A percentile compares a stretch with the other conserved stretches of the same genome.
phyloP scores from a whole-genome alignment of 2,888 invertebrate species.

The Baronia brevicornis region DNA sequence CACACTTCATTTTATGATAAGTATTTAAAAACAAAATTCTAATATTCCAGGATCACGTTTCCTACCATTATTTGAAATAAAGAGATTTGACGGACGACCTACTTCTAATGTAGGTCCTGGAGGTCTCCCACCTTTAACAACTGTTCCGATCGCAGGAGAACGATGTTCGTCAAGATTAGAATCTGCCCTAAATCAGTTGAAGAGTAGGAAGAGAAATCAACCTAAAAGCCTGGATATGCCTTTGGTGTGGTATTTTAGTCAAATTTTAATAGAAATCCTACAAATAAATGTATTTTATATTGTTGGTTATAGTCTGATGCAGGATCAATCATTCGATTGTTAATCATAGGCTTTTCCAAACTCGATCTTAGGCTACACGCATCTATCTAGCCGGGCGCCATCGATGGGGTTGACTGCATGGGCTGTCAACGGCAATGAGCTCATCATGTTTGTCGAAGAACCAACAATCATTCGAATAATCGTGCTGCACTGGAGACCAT shows the following conservation, averaged over 20 bases:
- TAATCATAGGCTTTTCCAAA: too few species aligned
- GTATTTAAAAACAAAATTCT: conserved; percentile 1
- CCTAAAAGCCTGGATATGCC: conserved; percentile 63
- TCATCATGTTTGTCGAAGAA: too few species aligned
- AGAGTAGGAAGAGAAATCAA: conserved; percentile 73
- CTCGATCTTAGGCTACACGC: too few species aligned
- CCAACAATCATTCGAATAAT: too few species aligned
- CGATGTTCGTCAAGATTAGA: conserved; percentile 80
- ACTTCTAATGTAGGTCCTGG: conserved; percentile 29
- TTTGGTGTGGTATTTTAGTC: conserved; percentile 35
- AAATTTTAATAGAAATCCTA: not conserved
- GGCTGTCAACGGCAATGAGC: too few species aligned
- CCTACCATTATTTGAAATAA: conserved; percentile 59
- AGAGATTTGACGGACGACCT: conserved; percentile 56
- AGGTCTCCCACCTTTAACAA: conserved; percentile 51
- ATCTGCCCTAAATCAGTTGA: conserved; percentile 79
- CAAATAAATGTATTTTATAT: not conserved
- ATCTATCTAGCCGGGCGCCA: too few species aligned
- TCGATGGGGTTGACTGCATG: too few species aligned
- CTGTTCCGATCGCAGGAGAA: conserved; percentile 58
- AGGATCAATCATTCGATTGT: too few species aligned
- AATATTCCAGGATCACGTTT: conserved; percentile 57
- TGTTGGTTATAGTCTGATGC: not conserved
- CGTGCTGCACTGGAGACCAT: too few species aligned
- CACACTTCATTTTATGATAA: conserved; percentile 2